Percentiles rank a stretch among this genome's conserved stretches.
Evolutionary conservation across 2,797 vertebrate species (phyloP).

Genomic region (Bovichtus variegatus): DNA sequence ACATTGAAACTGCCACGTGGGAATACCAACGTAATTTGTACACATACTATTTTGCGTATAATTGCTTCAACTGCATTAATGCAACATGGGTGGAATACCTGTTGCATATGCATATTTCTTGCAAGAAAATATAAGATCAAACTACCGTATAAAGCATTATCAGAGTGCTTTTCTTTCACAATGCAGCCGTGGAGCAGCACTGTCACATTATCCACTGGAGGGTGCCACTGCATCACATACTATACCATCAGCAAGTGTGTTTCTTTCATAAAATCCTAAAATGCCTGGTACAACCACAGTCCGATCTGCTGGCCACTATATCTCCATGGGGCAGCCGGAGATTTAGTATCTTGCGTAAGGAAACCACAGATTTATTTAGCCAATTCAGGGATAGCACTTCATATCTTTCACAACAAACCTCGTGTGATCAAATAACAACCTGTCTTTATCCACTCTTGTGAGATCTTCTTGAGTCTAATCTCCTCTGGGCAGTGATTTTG

Average conservation of each 20-base stretch:
- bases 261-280: conserved; percentile 10
- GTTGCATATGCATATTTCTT: neutral
- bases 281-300: neutral
- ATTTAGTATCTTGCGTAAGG: neutral
- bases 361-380: neutral
- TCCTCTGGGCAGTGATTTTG: conserved; percentile 8
- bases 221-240: conserved; percentile 36
- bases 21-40: neutral
- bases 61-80: neutral
- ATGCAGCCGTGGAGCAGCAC: neutral
- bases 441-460: conserved; percentile 18
- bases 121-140: neutral
- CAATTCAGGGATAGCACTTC: neutral
- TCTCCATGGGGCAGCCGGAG: neutral
- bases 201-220: conserved; percentile 54
- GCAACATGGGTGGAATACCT: neutral
- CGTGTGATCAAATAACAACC: conserved; percentile 1
- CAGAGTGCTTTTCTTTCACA: neutral
- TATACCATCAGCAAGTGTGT: fast-evolving
- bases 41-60: neutral
- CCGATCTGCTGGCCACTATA: neutral
- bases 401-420: conserved; percentile 13
- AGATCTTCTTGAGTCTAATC: conserved; percentile 2
- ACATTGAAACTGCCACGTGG: fast-evolving
- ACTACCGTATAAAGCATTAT: neutral